Conservation (phyloP, 2,797 vertebrate species). For the Meriones psammophilus region DNA sequence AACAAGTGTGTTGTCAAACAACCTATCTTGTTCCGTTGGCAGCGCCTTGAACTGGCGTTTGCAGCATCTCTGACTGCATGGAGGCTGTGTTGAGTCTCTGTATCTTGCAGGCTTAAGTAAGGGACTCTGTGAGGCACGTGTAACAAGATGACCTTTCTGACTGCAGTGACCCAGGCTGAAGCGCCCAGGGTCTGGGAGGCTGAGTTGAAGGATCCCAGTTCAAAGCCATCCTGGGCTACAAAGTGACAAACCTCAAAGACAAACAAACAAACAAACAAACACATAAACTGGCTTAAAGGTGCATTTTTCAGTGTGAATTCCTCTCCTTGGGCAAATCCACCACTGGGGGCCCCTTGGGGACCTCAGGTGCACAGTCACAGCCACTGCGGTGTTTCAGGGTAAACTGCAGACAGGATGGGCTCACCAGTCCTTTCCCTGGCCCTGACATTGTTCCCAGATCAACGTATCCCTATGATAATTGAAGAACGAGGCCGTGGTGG, state of each 20-base stretch:
- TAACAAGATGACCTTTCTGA: not conserved
- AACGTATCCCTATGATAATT: not conserved
- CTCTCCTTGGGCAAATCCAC: not conserved
- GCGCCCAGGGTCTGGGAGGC: not conserved
- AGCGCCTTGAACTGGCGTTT: not conserved
- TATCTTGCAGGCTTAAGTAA: not conserved
- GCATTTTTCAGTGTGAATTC: not conserved
- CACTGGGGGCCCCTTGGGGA: not conserved
- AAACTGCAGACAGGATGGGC: not conserved
- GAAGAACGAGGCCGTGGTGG: not conserved
- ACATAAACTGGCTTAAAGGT: not conserved
- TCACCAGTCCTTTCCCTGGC: not conserved
- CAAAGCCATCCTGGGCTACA: not conserved
- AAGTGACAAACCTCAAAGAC: not conserved
- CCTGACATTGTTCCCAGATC: not conserved
- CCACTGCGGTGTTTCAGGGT: not conserved
- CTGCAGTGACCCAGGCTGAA: not conserved
- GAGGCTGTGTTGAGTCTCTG: not conserved
- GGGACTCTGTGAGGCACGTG: not conserved
- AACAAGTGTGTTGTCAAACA: not conserved
- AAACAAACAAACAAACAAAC: too few species aligned
- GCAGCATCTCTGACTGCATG: not conserved
- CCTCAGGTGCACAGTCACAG: fast-evolving
- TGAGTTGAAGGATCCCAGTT: not conserved
- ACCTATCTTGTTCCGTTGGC: too few species aligned